A percentile compares a stretch with the other conserved stretches of the same genome.
These are phyloP conservation scores for Eupithecia abbreviata DNA, from an alignment of 2,888 invertebrate species.

Conservation along the genomic window DNA sequence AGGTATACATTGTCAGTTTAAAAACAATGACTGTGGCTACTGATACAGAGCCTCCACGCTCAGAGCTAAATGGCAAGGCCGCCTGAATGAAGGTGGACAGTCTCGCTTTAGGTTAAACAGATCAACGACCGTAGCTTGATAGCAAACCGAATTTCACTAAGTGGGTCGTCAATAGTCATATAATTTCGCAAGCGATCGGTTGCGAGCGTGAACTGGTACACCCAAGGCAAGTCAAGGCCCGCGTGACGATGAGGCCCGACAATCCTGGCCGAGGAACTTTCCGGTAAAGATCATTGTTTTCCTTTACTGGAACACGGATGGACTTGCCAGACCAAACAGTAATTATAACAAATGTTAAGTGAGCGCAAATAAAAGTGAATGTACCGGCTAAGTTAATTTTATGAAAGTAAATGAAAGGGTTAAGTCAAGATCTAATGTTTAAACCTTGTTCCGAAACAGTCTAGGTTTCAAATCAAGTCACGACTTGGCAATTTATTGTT, in stretches of 20 bases:
- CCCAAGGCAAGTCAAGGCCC: conserved; percentile 78
- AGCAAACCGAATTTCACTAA: conserved; percentile 77
- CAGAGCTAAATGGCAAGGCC: conserved; percentile 55
- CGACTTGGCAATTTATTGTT: conserved; percentile 21
- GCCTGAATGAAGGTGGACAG: conserved; percentile 36
- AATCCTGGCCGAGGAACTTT: conserved; percentile 12
- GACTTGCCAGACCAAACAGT: not conserved
- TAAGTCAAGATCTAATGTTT: conserved; percentile 16
- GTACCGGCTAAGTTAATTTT: conserved; percentile 17
- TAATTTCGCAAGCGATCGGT: conserved; percentile 82
- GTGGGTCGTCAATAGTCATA: conserved; percentile 74
- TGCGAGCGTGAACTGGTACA: conserved; percentile 80
- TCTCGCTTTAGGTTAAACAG: conserved; percentile 67
- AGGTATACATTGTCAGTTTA: conserved; percentile 16
- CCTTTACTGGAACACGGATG: not conserved
- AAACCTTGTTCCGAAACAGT: conserved; percentile 15
- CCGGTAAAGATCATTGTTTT: not conserved
- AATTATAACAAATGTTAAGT: conserved; percentile 3
- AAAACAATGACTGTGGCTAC: conserved; percentile 52
- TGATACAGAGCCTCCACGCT: conserved; percentile 49
- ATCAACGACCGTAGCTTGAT: conserved; percentile 66
- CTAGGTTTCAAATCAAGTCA: conserved; percentile 24
- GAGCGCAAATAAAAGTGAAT: conserved; percentile 21
- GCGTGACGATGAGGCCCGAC: conserved; percentile 60
- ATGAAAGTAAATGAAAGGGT: conserved; percentile 28